Conservation (phyloP, 2,113 vertebrate genomes). For the Chamaea fasciata region DNA sequence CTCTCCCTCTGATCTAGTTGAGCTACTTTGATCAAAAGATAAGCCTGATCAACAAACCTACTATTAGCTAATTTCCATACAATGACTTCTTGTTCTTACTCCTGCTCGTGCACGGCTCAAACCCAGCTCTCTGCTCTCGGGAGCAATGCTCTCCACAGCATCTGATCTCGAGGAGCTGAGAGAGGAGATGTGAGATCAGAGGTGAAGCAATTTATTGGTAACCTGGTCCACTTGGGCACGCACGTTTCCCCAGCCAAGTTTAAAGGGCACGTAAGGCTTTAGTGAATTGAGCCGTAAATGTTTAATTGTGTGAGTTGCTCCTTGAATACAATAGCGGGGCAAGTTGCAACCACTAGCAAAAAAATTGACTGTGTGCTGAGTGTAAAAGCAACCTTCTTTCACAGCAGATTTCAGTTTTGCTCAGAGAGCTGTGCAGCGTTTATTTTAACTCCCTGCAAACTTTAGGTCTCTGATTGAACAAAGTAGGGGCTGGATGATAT, state of each 20-base stretch:
- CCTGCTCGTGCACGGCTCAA: not conserved
- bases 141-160: not conserved
- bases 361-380: not conserved
- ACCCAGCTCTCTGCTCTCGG: not conserved
- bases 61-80: not conserved
- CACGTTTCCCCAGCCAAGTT: not conserved
- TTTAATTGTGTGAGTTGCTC: conserved; percentile 42
- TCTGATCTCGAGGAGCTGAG: not conserved
- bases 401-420: not conserved
- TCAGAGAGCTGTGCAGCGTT: not conserved
- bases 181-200: not conserved
- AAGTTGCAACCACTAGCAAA: conserved; percentile 28
- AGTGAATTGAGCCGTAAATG: not conserved
- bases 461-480: conserved; percentile 42
- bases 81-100: not conserved
- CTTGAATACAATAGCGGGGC: not conserved
- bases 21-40: conserved; percentile 23
- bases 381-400: conserved; percentile 1
- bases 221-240: not conserved
- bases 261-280: not conserved
- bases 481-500: conserved; percentile 1
- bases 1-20: conserved; percentile 12
- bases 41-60: conserved; percentile 26
- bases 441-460: conserved; percentile 65
- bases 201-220: not conserved